A percentile compares a stretch with the other conserved stretches of the same genome.
Conservation (phyloP, 2,888 invertebrate species). For the Dolichomitus sp. region DNA sequence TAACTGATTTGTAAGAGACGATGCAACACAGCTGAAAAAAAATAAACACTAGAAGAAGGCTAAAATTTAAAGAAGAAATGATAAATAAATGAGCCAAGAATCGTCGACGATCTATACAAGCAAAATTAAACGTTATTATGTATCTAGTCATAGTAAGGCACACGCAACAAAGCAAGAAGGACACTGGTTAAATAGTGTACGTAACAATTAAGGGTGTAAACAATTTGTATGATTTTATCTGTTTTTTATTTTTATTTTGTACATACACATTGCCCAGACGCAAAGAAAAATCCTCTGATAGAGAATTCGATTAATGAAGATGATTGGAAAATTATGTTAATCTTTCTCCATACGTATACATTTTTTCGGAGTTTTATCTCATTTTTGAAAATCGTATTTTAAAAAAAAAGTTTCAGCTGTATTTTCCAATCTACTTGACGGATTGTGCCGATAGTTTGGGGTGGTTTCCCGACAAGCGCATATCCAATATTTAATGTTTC, state of each 20-base stretch:
- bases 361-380: too few species aligned
- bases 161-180: conserved; percentile 60
- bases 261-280: conserved; percentile 65
- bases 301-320: conserved; percentile 59
- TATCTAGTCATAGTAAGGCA: conserved; percentile 81
- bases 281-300: conserved; percentile 62
- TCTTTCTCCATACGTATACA: too few species aligned
- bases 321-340: too few species aligned
- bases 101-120: conserved; percentile 69
- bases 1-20: conserved; percentile 10
- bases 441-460: too few species aligned
- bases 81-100: conserved; percentile 28
- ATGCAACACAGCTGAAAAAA: conserved; percentile 14
- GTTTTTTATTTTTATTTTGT: conserved; percentile 37
- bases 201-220: conserved; percentile 69
- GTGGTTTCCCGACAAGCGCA: too few species aligned
- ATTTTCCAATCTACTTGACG: too few species aligned
- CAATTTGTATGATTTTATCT: conserved; percentile 58
- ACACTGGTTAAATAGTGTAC: conserved; percentile 68
- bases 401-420: too few species aligned
- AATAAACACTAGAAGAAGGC: conserved; percentile 10
- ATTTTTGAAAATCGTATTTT: too few species aligned
- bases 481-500: not conserved
- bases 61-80: conserved; percentile 3
- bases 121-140: conserved; percentile 78